Evolutionary conservation across 2,797 vertebrate species (phyloP).

Genomic region (Typhlichthys eigenmanni): DNA sequence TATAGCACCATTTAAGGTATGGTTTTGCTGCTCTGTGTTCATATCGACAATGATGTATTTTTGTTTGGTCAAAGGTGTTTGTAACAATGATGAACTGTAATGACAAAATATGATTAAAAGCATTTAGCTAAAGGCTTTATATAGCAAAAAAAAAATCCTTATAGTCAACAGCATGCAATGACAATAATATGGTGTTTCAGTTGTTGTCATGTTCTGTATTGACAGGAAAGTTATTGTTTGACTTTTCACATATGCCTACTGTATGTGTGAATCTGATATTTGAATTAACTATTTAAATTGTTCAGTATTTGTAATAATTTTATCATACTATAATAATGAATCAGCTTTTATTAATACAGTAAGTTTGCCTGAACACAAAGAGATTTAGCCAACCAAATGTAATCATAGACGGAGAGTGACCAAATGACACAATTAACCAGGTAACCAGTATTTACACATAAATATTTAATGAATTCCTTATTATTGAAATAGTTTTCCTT

Average conservation of each 20-base stretch:
- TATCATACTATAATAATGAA: background rate
- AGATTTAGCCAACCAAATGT: background rate
- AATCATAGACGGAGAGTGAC: background rate
- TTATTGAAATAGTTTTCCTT: constrained; percentile 34
- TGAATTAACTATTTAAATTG: background rate
- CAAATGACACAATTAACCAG: constrained; percentile 7
- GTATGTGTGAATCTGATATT: background rate
- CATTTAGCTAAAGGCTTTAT: background rate
- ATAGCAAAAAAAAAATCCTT: background rate
- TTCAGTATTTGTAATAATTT: background rate
- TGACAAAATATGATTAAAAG: background rate
- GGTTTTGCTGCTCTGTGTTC: background rate
- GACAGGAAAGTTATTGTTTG: background rate
- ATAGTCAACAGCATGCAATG: background rate
- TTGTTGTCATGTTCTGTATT: background rate
- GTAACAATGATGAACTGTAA: background rate
- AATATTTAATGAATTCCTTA: constrained; percentile 52
- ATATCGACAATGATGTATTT: background rate
- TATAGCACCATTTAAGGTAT: constrained; percentile 61
- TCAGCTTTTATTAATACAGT: background rate
- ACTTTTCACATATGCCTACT: background rate
- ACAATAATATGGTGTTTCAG: background rate
- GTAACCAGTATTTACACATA: constrained; percentile 42
- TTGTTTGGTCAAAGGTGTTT: background rate
- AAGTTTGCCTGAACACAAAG: constrained; percentile 2